Conservation (phyloP, 2,797 vertebrate species). For the Leptatherina wallacei region DNA sequence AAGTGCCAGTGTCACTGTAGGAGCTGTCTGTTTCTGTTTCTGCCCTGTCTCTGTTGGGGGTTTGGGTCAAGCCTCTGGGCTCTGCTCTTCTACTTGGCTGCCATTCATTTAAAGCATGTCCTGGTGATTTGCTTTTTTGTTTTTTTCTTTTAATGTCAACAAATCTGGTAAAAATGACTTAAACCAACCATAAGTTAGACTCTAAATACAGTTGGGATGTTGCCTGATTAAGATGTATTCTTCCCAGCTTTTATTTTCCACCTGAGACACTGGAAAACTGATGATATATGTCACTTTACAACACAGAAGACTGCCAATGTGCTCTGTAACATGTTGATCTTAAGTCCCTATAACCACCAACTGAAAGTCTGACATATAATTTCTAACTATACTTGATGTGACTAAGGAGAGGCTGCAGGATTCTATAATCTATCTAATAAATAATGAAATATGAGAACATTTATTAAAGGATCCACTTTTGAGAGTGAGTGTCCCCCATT, state of each 20-base stretch:
- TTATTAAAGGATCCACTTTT: slow-evolving; percentile 40
- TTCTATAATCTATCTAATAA: slow-evolving; percentile 36
- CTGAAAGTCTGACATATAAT: not conserved
- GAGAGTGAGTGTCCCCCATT: slow-evolving; percentile 39
- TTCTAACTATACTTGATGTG: not conserved
- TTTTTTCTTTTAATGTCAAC: slow-evolving; percentile 1
- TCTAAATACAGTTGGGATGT: not conserved
- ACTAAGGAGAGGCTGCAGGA: slow-evolving; percentile 9
- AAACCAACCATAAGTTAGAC: not conserved
- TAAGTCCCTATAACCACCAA: not conserved
- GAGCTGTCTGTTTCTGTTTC: slow-evolving; percentile 51
- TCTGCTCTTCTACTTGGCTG: slow-evolving; percentile 38
- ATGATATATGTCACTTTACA: too few relatives aligned
- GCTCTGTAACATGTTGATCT: not conserved
- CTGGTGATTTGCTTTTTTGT: slow-evolving; percentile 28
- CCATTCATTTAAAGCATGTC: slow-evolving; percentile 31
- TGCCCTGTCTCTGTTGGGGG: slow-evolving; percentile 43
- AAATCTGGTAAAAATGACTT: not conserved
- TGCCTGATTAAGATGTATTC: not conserved
- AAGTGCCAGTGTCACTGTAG: slow-evolving; percentile 55
- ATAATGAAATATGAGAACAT: slow-evolving; percentile 51
- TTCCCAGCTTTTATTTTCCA: not conserved
- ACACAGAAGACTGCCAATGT: not conserved
- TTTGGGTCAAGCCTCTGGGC: slow-evolving; percentile 44
- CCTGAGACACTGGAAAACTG: not conserved